Conservation (phyloP, 2,113 vertebrate species). For the Miniopterus natalensis region DNA sequence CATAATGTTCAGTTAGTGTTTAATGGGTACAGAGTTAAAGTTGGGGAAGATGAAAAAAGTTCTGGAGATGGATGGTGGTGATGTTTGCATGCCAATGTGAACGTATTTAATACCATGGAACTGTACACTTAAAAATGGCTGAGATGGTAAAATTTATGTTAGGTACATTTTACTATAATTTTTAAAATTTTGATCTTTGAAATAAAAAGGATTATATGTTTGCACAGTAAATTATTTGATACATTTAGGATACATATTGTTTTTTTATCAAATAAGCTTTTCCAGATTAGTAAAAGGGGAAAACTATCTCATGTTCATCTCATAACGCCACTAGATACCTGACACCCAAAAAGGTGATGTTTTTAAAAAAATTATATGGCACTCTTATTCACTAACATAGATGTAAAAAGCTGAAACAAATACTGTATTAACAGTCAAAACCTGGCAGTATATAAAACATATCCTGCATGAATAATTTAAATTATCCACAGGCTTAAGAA, state of each 20-base stretch:
- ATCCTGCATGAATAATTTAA: neutral
- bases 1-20: neutral
- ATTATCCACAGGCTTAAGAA: neutral
- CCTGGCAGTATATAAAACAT: neutral
- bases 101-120: neutral
- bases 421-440: neutral
- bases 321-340: neutral
- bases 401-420: neutral
- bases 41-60: neutral
- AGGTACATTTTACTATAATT: neutral
- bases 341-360: neutral
- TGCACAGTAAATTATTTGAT: neutral
- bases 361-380: neutral
- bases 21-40: neutral
- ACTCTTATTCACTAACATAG: neutral
- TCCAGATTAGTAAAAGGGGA: neutral
- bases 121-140: neutral
- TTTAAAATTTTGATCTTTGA: neutral
- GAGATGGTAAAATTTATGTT: neutral
- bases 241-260: neutral
- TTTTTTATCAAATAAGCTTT: neutral
- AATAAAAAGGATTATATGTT: neutral
- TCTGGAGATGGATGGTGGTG: neutral
- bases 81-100: neutral
- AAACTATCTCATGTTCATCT: neutral